phyloP scores from a whole-genome alignment of 2,113 vertebrate genomes.

The Bothrops jararaca region DNA sequence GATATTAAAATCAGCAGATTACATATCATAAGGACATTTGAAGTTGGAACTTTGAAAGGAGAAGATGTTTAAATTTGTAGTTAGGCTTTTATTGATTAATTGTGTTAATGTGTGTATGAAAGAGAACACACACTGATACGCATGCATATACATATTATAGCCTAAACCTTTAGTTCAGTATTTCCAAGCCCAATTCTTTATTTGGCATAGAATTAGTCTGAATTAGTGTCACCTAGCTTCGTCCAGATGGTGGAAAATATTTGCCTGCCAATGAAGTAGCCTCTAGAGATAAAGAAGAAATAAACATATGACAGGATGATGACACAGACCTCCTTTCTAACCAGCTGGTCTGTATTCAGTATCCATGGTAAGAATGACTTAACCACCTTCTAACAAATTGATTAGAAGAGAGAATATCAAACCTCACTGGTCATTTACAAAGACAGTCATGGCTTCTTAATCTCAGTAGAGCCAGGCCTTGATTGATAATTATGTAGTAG shows the following conservation, averaged over 20 bases:
- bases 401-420: conserved; percentile 70
- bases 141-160: neutral
- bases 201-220: conserved; percentile 4
- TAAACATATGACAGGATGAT: conserved; percentile 78
- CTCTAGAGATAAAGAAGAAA: conserved; percentile 75
- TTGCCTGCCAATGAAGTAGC: conserved; percentile 70
- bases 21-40: neutral
- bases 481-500: conserved; percentile 69
- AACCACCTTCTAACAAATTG: conserved; percentile 75
- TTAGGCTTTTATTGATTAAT: neutral
- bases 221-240: conserved; percentile 1
- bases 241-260: neutral
- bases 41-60: neutral
- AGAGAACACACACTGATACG: too few species aligned
- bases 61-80: neutral
- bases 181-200: neutral
- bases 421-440: conserved; percentile 76
- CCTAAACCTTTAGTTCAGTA: fast-evolving
- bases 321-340: conserved; percentile 77
- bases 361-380: conserved; percentile 71
- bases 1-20: neutral
- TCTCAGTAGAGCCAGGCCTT: conserved; percentile 64
- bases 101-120: neutral
- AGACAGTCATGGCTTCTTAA: conserved; percentile 69
- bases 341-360: conserved; percentile 71